Percentiles rank a stretch among this genome's conserved stretches.
These are phyloP conservation scores for Myopa tessellatipennis DNA, from an alignment of 2,888 invertebrate species.

Conservation along the genomic window DNA sequence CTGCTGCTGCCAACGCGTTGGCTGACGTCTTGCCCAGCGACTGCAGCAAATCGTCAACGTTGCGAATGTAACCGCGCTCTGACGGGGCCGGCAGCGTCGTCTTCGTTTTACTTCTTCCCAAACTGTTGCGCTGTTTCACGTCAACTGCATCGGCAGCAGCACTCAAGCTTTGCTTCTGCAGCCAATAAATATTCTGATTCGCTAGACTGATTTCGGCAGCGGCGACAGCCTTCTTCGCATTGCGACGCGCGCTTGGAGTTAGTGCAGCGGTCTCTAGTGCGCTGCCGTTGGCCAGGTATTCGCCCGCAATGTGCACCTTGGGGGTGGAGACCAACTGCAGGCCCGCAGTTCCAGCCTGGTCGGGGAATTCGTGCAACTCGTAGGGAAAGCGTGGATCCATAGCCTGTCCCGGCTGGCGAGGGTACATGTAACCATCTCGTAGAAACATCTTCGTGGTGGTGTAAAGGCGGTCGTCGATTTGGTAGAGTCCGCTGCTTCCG, in stretches of 20 bases:
- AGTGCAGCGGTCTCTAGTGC: conserved; percentile 38
- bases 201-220: conserved; percentile 60
- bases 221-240: conserved; percentile 57
- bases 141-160: conserved; percentile 18
- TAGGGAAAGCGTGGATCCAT: conserved; percentile 66
- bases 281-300: conserved; percentile 59
- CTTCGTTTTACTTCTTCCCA: conserved; percentile 46
- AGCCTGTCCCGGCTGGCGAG: conserved; percentile 63
- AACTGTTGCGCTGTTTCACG: conserved; percentile 56
- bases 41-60: conserved; percentile 64
- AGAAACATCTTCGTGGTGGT: conserved; percentile 65
- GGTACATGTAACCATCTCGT: conserved; percentile 66
- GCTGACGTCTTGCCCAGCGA: conserved; percentile 53
- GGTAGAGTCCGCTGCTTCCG: conserved; percentile 61
- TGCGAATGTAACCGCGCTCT: conserved; percentile 56
- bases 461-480: conserved; percentile 64
- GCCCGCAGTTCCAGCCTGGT: conserved; percentile 62
- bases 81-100: not conserved
- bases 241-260: conserved; percentile 47
- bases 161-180: conserved; percentile 57
- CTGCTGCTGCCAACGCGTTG: conserved; percentile 49
- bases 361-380: conserved; percentile 64
- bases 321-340: conserved; percentile 61
- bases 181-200: conserved; percentile 64
- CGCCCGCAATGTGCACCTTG: conserved; percentile 65